These are phyloP conservation scores for Propsilocerus akamusi DNA, from an alignment of 1,140 invertebrate genomes.

Conservation along the genomic window DNA sequence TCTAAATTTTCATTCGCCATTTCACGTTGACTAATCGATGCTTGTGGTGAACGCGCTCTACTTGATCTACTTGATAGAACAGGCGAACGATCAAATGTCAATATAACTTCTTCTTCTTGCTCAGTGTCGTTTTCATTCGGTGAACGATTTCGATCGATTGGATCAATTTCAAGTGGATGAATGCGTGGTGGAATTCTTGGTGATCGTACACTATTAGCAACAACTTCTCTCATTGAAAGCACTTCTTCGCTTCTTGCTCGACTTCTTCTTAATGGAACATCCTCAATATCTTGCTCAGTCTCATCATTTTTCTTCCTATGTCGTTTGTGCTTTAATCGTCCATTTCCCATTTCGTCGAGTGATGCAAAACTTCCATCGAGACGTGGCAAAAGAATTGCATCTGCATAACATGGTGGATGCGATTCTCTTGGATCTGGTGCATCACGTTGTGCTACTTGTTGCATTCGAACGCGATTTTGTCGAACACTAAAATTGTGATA, in stretches of 20 bases:
- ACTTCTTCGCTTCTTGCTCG: conserved; percentile 21
- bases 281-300: conserved; percentile 21
- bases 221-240: conserved; percentile 11
- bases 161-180: not conserved
- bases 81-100: too few species aligned
- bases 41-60: too few species aligned
- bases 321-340: conserved; percentile 25
- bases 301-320: conserved; percentile 16
- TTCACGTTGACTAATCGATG: too few species aligned
- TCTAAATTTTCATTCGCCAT: not conserved
- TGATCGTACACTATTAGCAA: not conserved
- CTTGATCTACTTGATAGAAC: too few species aligned
- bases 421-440: conserved; percentile 40
- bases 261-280: conserved; percentile 17
- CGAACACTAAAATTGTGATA: conserved; percentile 18
- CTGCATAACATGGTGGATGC: conserved; percentile 49
- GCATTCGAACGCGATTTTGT: conserved; percentile 29
- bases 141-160: too few species aligned
- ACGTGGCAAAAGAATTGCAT: conserved; percentile 49
- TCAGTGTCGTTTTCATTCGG: too few species aligned
- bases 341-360: conserved; percentile 28
- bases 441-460: conserved; percentile 34
- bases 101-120: too few species aligned
- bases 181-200: not conserved
- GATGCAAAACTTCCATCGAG: conserved; percentile 34